Percentiles rank a stretch among this genome's conserved stretches.
phyloP scores from a whole-genome alignment of 2,888 invertebrate genomes.

The Habrosyne pyritoides region DNA sequence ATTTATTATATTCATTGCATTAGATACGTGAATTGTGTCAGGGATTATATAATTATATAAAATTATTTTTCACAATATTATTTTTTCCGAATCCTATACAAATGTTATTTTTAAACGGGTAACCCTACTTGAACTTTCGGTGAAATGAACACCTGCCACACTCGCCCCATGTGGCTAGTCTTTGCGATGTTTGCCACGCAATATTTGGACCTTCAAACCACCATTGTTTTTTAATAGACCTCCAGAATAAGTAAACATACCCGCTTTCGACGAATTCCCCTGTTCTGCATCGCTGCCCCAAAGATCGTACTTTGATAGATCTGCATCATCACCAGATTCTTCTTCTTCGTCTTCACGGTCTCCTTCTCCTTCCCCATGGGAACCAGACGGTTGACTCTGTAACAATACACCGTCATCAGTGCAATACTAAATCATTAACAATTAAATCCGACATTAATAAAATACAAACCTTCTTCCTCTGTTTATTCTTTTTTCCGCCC shows the following conservation, averaged over 20 bases:
- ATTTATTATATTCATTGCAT: no score
- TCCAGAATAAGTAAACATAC: slow-evolving; percentile 34
- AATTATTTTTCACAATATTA: no score
- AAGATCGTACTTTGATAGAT: slow-evolving; percentile 91
- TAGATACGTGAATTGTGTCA: no score
- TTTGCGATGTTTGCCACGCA: no score
- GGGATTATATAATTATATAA: no score
- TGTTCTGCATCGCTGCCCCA: slow-evolving; percentile 87
- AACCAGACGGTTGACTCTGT: slow-evolving; percentile 62
- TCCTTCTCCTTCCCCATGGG: slow-evolving; percentile 68
- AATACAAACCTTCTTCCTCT: slow-evolving; percentile 75
- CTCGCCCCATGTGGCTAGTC: no score
- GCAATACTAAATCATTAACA: background rate
- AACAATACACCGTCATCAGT: slow-evolving; percentile 50
- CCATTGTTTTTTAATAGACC: no score
- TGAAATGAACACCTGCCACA: no score
- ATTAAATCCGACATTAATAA: background rate
- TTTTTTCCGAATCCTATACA: no score
- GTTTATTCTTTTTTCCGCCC: slow-evolving; percentile 52
- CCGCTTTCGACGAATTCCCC: slow-evolving; percentile 59
- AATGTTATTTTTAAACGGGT: no score
- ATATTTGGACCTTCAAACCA: no score
- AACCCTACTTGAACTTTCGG: no score
- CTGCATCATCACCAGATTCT: slow-evolving; percentile 85
- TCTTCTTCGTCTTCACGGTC: slow-evolving; percentile 84